Conservation (phyloP, 2,113 vertebrate species). For the Plestiodon gilberti region DNA sequence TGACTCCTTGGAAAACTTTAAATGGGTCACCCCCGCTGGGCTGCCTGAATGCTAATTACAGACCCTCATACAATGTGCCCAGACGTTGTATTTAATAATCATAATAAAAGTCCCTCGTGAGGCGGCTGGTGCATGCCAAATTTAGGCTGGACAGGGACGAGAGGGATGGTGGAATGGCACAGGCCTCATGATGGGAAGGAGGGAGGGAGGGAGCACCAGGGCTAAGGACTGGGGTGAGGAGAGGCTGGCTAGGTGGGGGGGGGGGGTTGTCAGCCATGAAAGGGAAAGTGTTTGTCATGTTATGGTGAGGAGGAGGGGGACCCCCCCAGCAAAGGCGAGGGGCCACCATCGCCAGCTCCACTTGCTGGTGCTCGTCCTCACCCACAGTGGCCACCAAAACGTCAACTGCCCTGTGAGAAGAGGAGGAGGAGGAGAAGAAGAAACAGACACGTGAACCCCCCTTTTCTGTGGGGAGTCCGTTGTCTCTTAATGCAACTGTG, state of each 20-base stretch:
- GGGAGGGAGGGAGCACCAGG: background rate
- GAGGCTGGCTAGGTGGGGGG: background rate
- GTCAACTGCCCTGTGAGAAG: too few relatives aligned
- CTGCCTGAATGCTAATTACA: slow-evolving; percentile 74
- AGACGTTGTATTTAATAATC: slow-evolving; percentile 67
- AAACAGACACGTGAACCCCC: too few relatives aligned
- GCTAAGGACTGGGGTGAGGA: background rate
- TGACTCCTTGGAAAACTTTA: slow-evolving; percentile 72
- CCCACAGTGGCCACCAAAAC: too few relatives aligned
- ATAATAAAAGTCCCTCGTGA: slow-evolving; percentile 51
- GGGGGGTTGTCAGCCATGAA: background rate
- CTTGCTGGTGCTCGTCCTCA: too few relatives aligned
- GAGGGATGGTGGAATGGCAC: background rate
- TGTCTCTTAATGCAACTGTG: too few relatives aligned
- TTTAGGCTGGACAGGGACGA: background rate
- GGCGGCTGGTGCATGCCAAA: slow-evolving; percentile 66
- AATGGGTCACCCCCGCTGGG: slow-evolving; percentile 67
- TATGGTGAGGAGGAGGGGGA: too few relatives aligned
- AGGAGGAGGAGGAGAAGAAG: too few relatives aligned
- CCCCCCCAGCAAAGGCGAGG: too few relatives aligned
- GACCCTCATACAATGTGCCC: slow-evolving; percentile 50
- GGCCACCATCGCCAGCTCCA: too few relatives aligned
- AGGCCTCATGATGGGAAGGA: background rate
- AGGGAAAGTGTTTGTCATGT: too few relatives aligned
- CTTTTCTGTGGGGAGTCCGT: too few relatives aligned